These are phyloP conservation scores for Zapus hudsonius DNA, from an alignment of 2,113 vertebrate genomes.

Conservation along the genomic window DNA sequence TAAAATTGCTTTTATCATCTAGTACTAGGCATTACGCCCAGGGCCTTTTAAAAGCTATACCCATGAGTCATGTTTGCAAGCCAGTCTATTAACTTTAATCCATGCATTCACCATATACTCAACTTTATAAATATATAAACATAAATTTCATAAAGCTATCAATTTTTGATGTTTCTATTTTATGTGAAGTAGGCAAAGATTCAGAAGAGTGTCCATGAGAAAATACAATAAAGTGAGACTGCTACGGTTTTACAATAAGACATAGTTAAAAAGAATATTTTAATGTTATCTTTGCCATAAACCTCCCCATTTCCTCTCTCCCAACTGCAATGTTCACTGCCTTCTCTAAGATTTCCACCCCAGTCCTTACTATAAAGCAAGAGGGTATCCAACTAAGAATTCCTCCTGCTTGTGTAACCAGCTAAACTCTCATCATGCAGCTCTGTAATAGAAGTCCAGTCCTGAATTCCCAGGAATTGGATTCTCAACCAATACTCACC, in stretches of 20 bases:
- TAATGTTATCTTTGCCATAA: rapidly evolving
- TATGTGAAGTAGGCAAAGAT: no score
- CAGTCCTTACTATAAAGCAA: not conserved
- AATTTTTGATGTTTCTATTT: no score
- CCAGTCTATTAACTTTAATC: not conserved
- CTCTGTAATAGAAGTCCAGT: not conserved
- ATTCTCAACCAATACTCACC: not conserved
- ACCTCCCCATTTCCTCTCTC: not conserved
- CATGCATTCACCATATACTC: not conserved
- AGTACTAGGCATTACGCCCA: not conserved
- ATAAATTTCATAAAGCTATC: no score
- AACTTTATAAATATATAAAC: no score
- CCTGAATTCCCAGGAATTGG: not conserved
- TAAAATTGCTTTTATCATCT: no score
- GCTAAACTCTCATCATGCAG: no score
- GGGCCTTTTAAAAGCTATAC: not conserved
- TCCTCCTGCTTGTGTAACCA: not conserved
- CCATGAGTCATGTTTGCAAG: not conserved
- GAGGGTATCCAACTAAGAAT: not conserved
- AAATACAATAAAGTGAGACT: no score
- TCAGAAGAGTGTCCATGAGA: no score
- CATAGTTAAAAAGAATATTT: not conserved
- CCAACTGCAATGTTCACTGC: not conserved
- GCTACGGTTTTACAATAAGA: no score
- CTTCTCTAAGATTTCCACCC: rapidly evolving